Conservation (phyloP, 2,113 vertebrate species). For the Forbesichthys agassizii region DNA sequence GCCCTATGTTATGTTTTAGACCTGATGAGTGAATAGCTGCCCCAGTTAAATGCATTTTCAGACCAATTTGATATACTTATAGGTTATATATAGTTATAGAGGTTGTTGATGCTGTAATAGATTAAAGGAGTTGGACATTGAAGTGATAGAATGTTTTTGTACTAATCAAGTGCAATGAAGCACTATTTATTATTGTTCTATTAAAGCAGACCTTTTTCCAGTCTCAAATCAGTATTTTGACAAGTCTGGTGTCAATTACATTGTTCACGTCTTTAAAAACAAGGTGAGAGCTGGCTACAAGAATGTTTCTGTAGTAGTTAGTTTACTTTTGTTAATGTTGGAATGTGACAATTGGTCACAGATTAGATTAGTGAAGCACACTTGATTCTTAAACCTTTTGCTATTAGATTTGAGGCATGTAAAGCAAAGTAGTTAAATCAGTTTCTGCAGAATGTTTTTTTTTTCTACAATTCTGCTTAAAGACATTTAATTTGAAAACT, state of each 20-base stretch:
- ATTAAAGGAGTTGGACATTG: constrained; percentile 27
- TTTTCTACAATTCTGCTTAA: constrained; percentile 18
- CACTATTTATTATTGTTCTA: constrained; percentile 33
- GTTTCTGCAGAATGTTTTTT: constrained; percentile 16
- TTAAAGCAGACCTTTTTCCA: constrained; percentile 34
- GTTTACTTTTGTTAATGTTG: constrained; percentile 56
- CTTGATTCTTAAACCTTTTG: too few relatives aligned
- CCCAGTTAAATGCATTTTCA: constrained; percentile 4
- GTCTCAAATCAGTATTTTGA: constrained; percentile 56
- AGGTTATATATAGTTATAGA: constrained; percentile 21
- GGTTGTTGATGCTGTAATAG: constrained; percentile 38
- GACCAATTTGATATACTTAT: constrained; percentile 2
- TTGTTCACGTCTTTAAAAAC: constrained; percentile 54
- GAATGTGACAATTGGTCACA: constrained; percentile 71
- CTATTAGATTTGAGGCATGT: too few relatives aligned
- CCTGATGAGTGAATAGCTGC: neutral
- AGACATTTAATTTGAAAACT: constrained; percentile 31
- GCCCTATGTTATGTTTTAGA: constrained; percentile 5
- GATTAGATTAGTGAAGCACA: constrained; percentile 15
- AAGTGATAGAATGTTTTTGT: too few relatives aligned
- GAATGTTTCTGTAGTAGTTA: constrained; percentile 46
- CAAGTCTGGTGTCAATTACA: constrained; percentile 57
- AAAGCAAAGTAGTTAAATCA: constrained; percentile 14
- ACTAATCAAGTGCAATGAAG: constrained; percentile 20
- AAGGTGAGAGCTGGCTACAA: constrained; percentile 55